A percentile compares a stretch with the other conserved stretches of the same genome.
Evolutionary conservation across 2,113 vertebrate species (phyloP).

Genomic region (Bubo blakistoni): DNA sequence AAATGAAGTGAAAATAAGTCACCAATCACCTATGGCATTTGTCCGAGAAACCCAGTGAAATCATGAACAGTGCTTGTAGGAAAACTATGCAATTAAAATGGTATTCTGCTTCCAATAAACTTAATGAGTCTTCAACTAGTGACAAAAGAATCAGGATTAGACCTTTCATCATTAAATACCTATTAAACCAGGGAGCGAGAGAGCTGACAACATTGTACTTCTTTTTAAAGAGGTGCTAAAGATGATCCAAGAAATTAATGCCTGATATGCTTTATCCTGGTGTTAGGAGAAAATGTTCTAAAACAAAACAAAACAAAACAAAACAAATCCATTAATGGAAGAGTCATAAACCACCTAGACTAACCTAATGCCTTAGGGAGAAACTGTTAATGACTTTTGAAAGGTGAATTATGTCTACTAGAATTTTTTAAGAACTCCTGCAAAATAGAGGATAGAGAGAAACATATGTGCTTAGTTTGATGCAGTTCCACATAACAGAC

Average conservation of each 20-base stretch:
- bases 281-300: background rate
- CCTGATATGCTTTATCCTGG: background rate
- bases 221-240: constrained; percentile 51
- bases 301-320: background rate
- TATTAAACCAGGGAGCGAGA: background rate
- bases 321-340: constrained; percentile 3
- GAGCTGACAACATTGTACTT: constrained; percentile 24
- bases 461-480: background rate
- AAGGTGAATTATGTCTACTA: background rate
- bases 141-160: constrained; percentile 26
- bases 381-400: background rate
- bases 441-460: background rate
- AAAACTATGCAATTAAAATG: constrained; percentile 20
- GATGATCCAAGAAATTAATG: constrained; percentile 41
- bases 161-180: constrained; percentile 25
- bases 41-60: background rate
- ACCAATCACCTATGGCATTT: background rate
- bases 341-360: constrained; percentile 1
- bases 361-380: background rate
- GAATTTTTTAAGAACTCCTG: background rate
- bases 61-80: background rate
- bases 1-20: background rate
- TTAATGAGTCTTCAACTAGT: background rate
- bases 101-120: background rate
- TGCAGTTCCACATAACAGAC: background rate